Evolutionary conservation across 2,888 invertebrate species (phyloP).

Genomic region (Actias luna): DNA sequence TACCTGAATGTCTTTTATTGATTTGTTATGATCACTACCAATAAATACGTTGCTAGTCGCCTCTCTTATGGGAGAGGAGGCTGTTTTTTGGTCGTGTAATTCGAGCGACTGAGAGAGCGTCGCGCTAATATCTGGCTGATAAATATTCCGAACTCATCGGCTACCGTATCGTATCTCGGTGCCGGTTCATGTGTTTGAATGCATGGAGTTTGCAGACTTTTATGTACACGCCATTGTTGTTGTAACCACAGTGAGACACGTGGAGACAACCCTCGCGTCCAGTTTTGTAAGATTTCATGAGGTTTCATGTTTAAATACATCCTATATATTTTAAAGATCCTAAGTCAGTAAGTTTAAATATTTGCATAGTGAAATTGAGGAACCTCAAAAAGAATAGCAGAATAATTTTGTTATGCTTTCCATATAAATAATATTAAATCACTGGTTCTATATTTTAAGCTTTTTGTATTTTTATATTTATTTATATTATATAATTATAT

Average conservation of each 20-base stretch:
- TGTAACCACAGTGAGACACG: neutral
- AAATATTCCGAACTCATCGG: conserved; percentile 72
- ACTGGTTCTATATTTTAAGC: neutral
- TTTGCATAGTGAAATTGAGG: neutral
- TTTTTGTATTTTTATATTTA: too few species aligned
- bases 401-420: too few species aligned
- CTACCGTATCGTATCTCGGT: conserved; percentile 62
- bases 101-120: conserved; percentile 67
- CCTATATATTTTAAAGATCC: too few species aligned
- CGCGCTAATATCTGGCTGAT: conserved; percentile 68
- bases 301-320: neutral
- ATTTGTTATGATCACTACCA: neutral
- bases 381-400: neutral
- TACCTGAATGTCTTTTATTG: neutral
- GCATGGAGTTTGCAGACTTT: conserved; percentile 44
- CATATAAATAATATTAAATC: neutral
- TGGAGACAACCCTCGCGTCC: neutral
- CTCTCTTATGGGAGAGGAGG: conserved; percentile 26
- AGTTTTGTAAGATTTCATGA: neutral
- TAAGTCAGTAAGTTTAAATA: neutral
- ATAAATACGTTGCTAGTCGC: conserved; percentile 1
- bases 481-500: too few species aligned
- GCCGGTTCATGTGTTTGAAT: conserved; percentile 55
- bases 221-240: conserved; percentile 10
- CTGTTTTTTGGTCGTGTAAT: conserved; percentile 60